These are phyloP conservation scores for Ophion obscuratus DNA, from an alignment of 2,888 invertebrate genomes.

Conservation along the genomic window DNA sequence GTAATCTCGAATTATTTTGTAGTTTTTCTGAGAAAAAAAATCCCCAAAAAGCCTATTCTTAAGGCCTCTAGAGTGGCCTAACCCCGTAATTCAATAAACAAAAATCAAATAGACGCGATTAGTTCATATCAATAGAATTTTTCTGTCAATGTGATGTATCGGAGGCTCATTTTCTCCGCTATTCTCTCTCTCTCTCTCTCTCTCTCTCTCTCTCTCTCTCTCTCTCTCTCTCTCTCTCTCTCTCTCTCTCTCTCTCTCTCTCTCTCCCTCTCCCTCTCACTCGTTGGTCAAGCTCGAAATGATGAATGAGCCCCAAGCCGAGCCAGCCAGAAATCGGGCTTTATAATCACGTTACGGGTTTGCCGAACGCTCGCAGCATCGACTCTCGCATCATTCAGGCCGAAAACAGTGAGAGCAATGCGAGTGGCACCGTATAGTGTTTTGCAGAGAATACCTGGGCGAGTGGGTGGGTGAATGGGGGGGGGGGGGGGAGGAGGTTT, in stretches of 20 bases:
- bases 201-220: constrained; percentile 58
- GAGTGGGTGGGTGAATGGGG: constrained; percentile 9
- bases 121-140: too few relatives aligned
- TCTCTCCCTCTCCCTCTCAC: constrained; percentile 49
- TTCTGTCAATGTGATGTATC: constrained; percentile 43
- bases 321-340: constrained; percentile 72
- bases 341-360: constrained; percentile 79
- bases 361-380: constrained; percentile 30
- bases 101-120: too few relatives aligned
- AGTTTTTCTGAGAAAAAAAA: too few relatives aligned
- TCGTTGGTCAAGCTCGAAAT: constrained; percentile 68
- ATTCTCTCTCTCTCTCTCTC: constrained; percentile 13
- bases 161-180: constrained; percentile 17
- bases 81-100: too few relatives aligned
- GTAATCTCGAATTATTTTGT: too few relatives aligned
- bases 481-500: constrained; percentile 62
- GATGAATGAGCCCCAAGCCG: constrained; percentile 74
- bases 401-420: constrained; percentile 39
- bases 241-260: background rate
- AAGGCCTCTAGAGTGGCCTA: too few relatives aligned
- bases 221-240: constrained; percentile 58
- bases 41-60: too few relatives aligned
- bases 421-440: constrained; percentile 21
- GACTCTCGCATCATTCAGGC: constrained; percentile 60
- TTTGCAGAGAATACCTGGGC: constrained; percentile 9